Conservation (phyloP, 2,113 vertebrate genomes). For the Henicopernis longicauda region DNA sequence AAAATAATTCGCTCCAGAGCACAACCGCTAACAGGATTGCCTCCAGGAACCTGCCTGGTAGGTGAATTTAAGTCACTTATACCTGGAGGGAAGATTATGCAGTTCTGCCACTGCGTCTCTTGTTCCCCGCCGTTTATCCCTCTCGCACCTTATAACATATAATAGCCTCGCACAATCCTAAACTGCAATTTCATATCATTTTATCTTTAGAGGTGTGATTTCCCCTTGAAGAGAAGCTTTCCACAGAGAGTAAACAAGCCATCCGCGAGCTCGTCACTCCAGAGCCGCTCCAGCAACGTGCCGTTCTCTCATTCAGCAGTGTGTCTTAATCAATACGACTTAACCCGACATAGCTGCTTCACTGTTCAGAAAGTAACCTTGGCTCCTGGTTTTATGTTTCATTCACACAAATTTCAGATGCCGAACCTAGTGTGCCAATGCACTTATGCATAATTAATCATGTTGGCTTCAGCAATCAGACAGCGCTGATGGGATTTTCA, state of each 20-base stretch:
- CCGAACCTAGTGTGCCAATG: not conserved
- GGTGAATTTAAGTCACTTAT: not conserved
- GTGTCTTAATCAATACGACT: not conserved
- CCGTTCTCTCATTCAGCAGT: not conserved
- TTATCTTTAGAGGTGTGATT: not conserved
- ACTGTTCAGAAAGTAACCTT: not conserved
- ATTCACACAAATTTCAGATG: not conserved
- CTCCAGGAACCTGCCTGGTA: not conserved
- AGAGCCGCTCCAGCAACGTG: not conserved
- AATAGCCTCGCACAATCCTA: not conserved
- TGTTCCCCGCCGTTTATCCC: not conserved
- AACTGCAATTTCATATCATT: not conserved
- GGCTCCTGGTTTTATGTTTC: not conserved
- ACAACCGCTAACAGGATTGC: not conserved
- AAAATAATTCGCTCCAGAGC: not conserved
- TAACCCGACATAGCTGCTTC: not conserved
- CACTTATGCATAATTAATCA: not conserved
- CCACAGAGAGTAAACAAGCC: not conserved
- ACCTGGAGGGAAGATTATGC: not conserved
- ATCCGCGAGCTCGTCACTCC: accelerated
- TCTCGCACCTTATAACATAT: not conserved
- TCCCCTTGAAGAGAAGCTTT: not conserved
- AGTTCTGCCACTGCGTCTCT: not conserved
- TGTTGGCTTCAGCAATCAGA: not conserved
- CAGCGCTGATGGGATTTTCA: not conserved